These are phyloP conservation scores for Cantharis nigra DNA, from an alignment of 2,888 invertebrate genomes.

Conservation along the genomic window DNA sequence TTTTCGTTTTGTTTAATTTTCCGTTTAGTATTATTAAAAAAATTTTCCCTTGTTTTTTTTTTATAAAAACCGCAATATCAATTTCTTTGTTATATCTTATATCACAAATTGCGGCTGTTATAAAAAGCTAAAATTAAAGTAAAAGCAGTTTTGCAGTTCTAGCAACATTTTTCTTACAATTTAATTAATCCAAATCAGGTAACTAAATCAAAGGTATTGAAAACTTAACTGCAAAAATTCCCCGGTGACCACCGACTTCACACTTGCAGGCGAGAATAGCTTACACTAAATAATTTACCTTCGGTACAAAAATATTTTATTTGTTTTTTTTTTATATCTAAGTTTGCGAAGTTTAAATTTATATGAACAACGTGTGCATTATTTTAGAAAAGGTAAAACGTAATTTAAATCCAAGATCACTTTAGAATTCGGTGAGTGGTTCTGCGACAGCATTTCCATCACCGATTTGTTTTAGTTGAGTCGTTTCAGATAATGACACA, in stretches of 20 bases:
- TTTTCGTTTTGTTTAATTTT: neutral
- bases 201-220: neutral
- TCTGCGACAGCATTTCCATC: slow-evolving; percentile 28
- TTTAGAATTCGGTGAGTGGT: slow-evolving; percentile 29
- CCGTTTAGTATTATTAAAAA: neutral
- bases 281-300: neutral
- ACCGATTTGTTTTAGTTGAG: slow-evolving; percentile 27
- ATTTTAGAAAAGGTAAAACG: slow-evolving; percentile 21
- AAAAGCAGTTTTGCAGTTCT: neutral
- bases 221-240: neutral
- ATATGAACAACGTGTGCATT: neutral
- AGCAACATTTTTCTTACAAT: neutral
- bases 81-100: neutral
- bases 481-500: slow-evolving; percentile 28
- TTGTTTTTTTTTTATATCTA: neutral
- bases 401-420: slow-evolving; percentile 20
- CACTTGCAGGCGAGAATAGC: neutral
- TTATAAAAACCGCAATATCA: neutral
- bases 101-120: neutral
- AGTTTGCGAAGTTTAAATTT: neutral
- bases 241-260: neutral
- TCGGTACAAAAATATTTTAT: neutral
- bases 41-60: neutral
- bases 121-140: neutral
- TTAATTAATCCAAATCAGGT: neutral